Evolutionary conservation across 92 coral and sea anemone species (phyloP), one percentile per base, ranked within the genome.

Genomic region (Parazoanthus atlanticus): DNA sequence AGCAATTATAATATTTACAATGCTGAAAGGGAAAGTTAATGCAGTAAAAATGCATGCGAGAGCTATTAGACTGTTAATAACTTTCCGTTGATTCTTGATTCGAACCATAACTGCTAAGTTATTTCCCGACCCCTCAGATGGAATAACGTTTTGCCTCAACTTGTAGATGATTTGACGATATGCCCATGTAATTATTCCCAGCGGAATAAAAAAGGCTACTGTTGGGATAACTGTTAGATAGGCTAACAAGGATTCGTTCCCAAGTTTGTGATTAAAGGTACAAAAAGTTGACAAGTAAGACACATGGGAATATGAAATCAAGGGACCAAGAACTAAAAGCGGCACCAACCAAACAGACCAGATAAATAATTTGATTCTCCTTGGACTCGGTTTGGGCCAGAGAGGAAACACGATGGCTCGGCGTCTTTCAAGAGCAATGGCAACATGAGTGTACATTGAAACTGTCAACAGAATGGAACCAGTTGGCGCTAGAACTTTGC

Each of bases 371-470:
- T 38, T 38, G n/a, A 79, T 49, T 79, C 6, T 79, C 33, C n/a
- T 49, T 54, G 41, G 41, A 49, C 84, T 79, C 52, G 84, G 84
- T 19, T 79, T 79, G n/a, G 81, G 58, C 1, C 6, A 71, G 17
- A 49, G 84, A 79, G 84, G 84, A 23, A 47, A 79, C 23, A 79
- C 84, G 38, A 79, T 79, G 11, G 70, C 84, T 17, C 69, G 84
- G 13, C 71, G 84, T 52, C 84, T 79, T 79, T 79, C 84, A 54
- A 79, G 11, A 1, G 67, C 66, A 5, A 79, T 79, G 12, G 69
- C 84, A 28, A 79, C 70, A 8, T 52, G 84, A 4, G 84, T 79
- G 29, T 47, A 78, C 32, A 78, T 46, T 0, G 82, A 78, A 40
- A 78, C 52, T 11, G 49, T 10, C n/a, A 23, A 25, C 8, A 75